Evolutionary conservation across 2,113 vertebrate genomes (phyloP), one percentile per base, ranked within the genome.

Genomic region (Spheniscus mendiculus): DNA sequence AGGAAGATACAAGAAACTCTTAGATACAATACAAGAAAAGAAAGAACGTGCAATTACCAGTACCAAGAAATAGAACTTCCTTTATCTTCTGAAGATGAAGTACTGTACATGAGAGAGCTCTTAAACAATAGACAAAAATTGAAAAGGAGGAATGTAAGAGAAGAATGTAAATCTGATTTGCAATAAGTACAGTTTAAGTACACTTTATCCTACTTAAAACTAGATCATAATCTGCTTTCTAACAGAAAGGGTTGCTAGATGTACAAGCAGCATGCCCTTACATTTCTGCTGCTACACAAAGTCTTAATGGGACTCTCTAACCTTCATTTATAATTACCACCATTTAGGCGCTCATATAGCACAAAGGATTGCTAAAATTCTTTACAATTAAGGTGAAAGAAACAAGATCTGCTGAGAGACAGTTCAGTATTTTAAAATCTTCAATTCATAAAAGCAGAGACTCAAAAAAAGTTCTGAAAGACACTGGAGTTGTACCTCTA

Each of bases 21-120:
- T 56, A 78, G 63, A 22, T 19, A 83, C 23, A 80, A 50, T 17
- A 74, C 12, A 69, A 70, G 61, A 53, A n/a, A 67, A 87, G 63
- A 88, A 92, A 78, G 76, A 87, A 86, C 42, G 59, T 63, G 76
- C 44, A 86, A 83, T 50, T 81, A 90, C 71, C 53, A 95, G 47
- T 58, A 67, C n/a, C 59, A 92, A 93, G 74, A 81, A 96, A 90
- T 12, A 89, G 36, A 55, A 88, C 25, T 13, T 83, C 76, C 67
- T 74, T 83, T 55, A 90, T 94, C 71, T 86, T 93, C 69, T 86
- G 45, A 91, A 83, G 66, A 83, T 95, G 73, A 91, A 88, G 38
- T 74, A 89, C n/a, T 83, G 62, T 63, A 59, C 18, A 45, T 27
- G 15, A 92, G 40, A 94, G 66, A 90, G 62, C 34, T 92, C 83